Base-by-base conservation (phyloP, 2,888 invertebrate species). In the Temnothorax ravouxi region DNA sequence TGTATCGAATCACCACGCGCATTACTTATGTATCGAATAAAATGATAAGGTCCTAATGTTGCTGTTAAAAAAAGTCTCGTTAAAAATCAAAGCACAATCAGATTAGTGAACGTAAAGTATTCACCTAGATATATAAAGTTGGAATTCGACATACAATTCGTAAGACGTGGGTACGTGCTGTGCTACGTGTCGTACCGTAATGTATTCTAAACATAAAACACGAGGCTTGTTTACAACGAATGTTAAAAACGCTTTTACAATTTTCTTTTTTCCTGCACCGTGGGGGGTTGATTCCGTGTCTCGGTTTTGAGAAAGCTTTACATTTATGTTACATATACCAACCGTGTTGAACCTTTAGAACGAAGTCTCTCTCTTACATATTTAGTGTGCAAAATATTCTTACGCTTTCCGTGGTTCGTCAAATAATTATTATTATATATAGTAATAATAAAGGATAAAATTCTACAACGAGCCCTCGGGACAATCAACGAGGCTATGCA, bases 121-220 rank as follows among this genome's bases (percentile, higher is more conserved):
- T 66, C 56, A 83, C 47, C 13, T 72, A 11, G 11, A 18, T 56
- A 62, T 25, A 54, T 41, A 15, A n/a, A 71, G 9, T 79, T 13
- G 52, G 34, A 66, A 66, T 64, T 84, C 77, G 21, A 76, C 69
- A 75, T 71, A 87, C 61, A 67, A 80, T 67, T 79, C 56, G 9
- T 59, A 47, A 86, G 88, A 88, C 88, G 89, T 84, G 83, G 84
- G 81, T 88, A 89, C 89, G 89, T 88, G 88, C 89, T 89, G 76
- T 87, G 89, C 87, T 80, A 69, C 54, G 67, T 44, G 34, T 62
- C 50, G 54, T 79, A 69, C 11, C 64, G 86, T 74, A 44, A 59
- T 77, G 44, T 69, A 50, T 25, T 29, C 67, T 44, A 69, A 76
- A 86, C 56, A 18, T 56, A 72, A 72, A 56, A 72, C 34, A 29